Conservation (phyloP, 2,888 invertebrate species). For the Timema podura region DNA sequence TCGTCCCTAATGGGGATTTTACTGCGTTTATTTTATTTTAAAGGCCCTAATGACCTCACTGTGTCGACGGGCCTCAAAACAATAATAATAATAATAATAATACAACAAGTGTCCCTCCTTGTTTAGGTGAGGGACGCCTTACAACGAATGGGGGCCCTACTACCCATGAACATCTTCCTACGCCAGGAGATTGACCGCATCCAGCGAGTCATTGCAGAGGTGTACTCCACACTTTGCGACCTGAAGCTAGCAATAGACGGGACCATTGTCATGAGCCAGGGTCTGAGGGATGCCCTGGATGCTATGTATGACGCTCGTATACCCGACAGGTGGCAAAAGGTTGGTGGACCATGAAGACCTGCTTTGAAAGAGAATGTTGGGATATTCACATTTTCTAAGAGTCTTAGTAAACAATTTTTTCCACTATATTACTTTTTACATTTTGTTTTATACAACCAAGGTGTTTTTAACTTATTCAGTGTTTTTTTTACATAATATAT, state of each 20-base stretch:
- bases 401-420: background rate
- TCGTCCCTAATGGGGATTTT: too few relatives aligned
- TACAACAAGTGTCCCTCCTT: background rate
- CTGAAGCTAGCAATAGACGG: slow-evolving; percentile 94
- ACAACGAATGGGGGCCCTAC: slow-evolving; percentile 83
- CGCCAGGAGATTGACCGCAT: slow-evolving; percentile 72
- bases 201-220: slow-evolving; percentile 74
- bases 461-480: slow-evolving; percentile 32
- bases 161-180: slow-evolving; percentile 95
- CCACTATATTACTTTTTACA: background rate
- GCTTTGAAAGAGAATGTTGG: background rate
- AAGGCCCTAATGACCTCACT: too few relatives aligned
- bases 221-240: slow-evolving; percentile 77
- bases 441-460: slow-evolving; percentile 18
- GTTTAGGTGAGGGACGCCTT: slow-evolving; percentile 72
- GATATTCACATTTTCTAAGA: background rate
- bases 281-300: slow-evolving; percentile 80
- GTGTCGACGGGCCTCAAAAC: too few relatives aligned
- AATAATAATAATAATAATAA: too few relatives aligned
- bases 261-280: slow-evolving; percentile 95
- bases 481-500: background rate
- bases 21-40: too few relatives aligned
- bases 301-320: slow-evolving; percentile 96
- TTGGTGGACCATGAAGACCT: slow-evolving; percentile 39
- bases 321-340: slow-evolving; percentile 88